Evolutionary conservation across 2,888 invertebrate genomes (phyloP), one percentile per base, ranked within the genome.

Genomic region (Drosophila neotestacea): DNA sequence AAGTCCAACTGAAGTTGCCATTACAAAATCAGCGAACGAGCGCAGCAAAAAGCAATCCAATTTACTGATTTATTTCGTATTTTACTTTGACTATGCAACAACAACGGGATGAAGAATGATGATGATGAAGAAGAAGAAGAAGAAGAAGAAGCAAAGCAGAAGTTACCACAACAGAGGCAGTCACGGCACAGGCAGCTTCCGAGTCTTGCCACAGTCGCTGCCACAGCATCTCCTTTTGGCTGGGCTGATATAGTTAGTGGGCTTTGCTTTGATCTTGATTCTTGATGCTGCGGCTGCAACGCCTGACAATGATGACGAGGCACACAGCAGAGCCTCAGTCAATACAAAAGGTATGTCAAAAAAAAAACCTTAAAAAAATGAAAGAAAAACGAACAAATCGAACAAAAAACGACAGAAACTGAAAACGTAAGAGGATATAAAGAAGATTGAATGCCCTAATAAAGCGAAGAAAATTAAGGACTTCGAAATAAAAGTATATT

Each of bases 61-160:
- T 88, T 88, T 81, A 86, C 89, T 90, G 88, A 90, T 90, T 88
- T 88, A 88, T 90, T 88, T 88, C 89, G 85, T 87, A 84, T 85
- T 87, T 87, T 89, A 88, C 85, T 86, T 89, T 87, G 77, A 81
- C 88, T 88, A 88, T 85, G 86, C 85, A 83, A 76, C 73, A 73
- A 48, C 80, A 65, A 38, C 72, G 67, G 32, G 70, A 63, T 36
- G 63, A 54, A n/a, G 61, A 63, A n/a, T n/a, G n/a, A n/a, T n/a
- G n/a, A n/a, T n/a, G 63, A 54, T 11, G 61, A 63, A 9, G 54
- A 47, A 44, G 73, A 75, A 44, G 73, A 76, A 81, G 73, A 73
- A 70, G 50, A 73, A 59, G 36, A 65, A 70, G 30, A 71, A 63
- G 28, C 61, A 32, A 62, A 62, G n/a, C 54, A 52, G 44, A 46